These are phyloP conservation scores for Fissipunctia ypsillon DNA, from an alignment of 2,888 invertebrate species.

Conservation along the genomic window DNA sequence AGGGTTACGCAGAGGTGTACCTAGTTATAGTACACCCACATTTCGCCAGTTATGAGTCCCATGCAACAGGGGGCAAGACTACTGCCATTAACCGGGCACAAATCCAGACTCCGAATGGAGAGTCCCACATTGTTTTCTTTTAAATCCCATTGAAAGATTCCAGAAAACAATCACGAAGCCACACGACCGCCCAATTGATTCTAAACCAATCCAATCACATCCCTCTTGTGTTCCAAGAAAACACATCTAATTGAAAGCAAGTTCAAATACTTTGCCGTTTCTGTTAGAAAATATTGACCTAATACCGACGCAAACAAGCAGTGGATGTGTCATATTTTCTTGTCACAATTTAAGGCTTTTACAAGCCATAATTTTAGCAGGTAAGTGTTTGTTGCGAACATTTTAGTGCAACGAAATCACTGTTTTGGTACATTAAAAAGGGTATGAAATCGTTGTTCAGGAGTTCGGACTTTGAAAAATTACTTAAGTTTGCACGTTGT, in stretches of 20 bases:
- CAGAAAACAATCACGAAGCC: slow-evolving; percentile 14
- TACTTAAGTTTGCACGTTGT: slow-evolving; percentile 18
- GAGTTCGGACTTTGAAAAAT: slow-evolving; percentile 27
- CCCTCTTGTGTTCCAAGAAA: neutral
- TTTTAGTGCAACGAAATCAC: slow-evolving; percentile 50
- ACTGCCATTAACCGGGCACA: neutral
- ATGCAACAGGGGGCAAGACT: neutral
- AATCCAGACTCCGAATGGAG: too few relatives aligned
- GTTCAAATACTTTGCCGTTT: slow-evolving; percentile 17
- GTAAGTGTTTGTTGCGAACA: slow-evolving; percentile 31
- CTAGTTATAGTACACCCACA: neutral
- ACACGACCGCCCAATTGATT: slow-evolving; percentile 3
- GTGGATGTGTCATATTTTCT: slow-evolving; percentile 3
- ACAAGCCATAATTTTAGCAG: slow-evolving; percentile 12
- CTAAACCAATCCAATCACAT: slow-evolving; percentile 18
- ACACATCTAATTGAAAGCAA: slow-evolving; percentile 11
- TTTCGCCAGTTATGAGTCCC: neutral
- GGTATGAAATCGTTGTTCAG: slow-evolving; percentile 23
- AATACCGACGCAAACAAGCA: slow-evolving; percentile 1
- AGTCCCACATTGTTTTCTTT: too few relatives aligned
- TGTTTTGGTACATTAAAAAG: neutral
- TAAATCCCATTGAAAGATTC: neutral
- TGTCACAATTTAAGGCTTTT: slow-evolving; percentile 16
- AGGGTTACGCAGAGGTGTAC: too few relatives aligned
- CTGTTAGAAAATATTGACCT: neutral